Evolutionary conservation across 2,797 vertebrate species (phyloP).

Genomic region (Pangasius sanitwongsei): DNA sequence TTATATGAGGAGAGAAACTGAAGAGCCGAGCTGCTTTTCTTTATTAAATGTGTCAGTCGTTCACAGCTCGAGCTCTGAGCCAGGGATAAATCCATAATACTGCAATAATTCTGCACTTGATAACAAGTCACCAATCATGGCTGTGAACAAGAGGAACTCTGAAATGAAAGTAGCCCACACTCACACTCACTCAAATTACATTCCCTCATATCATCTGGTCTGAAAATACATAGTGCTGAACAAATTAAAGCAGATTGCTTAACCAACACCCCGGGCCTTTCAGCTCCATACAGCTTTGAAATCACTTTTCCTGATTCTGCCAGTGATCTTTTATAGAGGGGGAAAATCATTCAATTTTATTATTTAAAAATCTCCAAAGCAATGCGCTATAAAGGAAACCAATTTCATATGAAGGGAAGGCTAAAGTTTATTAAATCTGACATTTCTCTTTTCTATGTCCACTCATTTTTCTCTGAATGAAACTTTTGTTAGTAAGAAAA

Average conservation of each 20-base stretch:
- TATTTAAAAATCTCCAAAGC: conserved; percentile 73
- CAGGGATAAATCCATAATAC: conserved; percentile 55
- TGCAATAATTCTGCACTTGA: conserved; percentile 59
- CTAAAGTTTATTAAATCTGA: conserved; percentile 30
- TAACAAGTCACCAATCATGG: conserved; percentile 58
- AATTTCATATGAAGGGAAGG: conserved; percentile 68
- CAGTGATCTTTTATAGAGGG: conserved; percentile 68
- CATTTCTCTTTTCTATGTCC: neutral
- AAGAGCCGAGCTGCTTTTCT: conserved; percentile 29
- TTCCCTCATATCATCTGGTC: conserved; percentile 70
- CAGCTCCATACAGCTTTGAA: conserved; percentile 69
- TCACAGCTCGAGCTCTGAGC: conserved; percentile 40
- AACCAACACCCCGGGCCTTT: conserved; percentile 69
- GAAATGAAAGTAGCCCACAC: conserved; percentile 72
- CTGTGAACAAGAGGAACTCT: conserved; percentile 65
- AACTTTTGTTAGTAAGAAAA: neutral
- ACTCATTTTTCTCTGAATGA: neutral
- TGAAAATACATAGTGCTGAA: conserved; percentile 74
- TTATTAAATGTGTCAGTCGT: conserved; percentile 37
- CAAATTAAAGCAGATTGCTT: conserved; percentile 74
- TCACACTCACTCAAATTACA: conserved; percentile 77
- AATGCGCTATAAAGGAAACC: conserved; percentile 70
- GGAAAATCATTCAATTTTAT: conserved; percentile 69
- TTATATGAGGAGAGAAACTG: conserved; percentile 11
- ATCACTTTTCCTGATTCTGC: conserved; percentile 73